phyloP scores from a whole-genome alignment of 2,113 vertebrate genomes.

The Hippoglossus stenolepis region DNA sequence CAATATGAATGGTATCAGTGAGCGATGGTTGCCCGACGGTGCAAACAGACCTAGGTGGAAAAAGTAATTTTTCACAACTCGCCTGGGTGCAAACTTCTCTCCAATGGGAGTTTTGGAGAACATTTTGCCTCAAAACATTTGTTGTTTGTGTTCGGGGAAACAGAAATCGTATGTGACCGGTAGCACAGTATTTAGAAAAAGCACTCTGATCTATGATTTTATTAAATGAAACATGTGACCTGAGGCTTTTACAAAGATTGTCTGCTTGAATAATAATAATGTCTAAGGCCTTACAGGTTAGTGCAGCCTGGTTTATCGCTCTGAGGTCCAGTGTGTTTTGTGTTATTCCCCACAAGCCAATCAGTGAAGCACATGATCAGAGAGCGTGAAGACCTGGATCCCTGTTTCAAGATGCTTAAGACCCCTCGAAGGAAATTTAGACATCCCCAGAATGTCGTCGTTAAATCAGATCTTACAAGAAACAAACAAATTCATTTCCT shows the following conservation, averaged over 20 bases:
- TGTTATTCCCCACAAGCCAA: neutral
- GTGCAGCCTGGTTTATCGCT: neutral
- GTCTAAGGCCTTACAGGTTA: too few relatives aligned
- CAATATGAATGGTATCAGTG: conserved; percentile 67
- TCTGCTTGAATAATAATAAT: too few relatives aligned
- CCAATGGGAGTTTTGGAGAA: conserved; percentile 34
- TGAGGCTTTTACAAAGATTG: too few relatives aligned
- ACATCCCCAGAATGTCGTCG: neutral
- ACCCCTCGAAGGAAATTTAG: neutral
- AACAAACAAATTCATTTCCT: neutral
- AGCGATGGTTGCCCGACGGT: conserved; percentile 55
- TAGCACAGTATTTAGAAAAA: neutral
- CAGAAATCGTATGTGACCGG: neutral
- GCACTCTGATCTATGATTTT: neutral
- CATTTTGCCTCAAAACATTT: conserved; percentile 28
- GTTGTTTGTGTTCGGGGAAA: conserved; percentile 36
- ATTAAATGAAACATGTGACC: conserved; percentile 2
- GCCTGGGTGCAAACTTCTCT: conserved; percentile 32
- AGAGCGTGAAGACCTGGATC: neutral
- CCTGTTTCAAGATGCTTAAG: neutral
- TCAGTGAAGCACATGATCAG: neutral
- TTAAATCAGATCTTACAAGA: neutral
- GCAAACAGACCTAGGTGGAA: conserved; percentile 39
- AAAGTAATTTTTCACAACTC: conserved; percentile 51
- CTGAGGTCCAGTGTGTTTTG: neutral